Evolutionary conservation across 2,888 invertebrate species (phyloP).

Genomic region (Mantis religiosa): DNA sequence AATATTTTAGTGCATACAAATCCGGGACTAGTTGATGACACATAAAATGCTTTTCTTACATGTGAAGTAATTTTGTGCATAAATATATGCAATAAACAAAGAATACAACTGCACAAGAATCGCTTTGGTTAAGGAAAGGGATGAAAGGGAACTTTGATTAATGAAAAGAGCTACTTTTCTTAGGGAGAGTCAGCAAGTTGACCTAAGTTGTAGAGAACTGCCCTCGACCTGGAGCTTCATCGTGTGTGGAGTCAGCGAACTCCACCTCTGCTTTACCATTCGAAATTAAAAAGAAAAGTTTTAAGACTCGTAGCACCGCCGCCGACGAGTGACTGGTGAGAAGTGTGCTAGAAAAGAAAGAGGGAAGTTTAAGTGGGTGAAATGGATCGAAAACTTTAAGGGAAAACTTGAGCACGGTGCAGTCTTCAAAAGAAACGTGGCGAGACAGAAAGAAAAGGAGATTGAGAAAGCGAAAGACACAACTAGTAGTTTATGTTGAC

Average conservation of each 20-base stretch:
- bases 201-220: too few species aligned
- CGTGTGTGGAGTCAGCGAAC: not conserved
- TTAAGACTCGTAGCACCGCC: not conserved
- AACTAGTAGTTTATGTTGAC: not conserved
- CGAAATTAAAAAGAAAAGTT: not conserved
- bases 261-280: not conserved
- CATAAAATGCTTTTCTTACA: too few species aligned
- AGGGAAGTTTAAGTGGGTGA: not conserved
- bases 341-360: not conserved
- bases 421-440: not conserved
- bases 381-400: not conserved
- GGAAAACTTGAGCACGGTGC: not conserved
- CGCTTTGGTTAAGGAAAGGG: too few species aligned
- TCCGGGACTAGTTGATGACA: too few species aligned
- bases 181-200: too few species aligned
- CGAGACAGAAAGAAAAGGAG: not conserved
- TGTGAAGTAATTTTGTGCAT: too few species aligned
- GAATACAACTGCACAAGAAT: too few species aligned
- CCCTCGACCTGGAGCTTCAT: not conserved
- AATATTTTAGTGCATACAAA: too few species aligned
- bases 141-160: too few species aligned
- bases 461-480: not conserved
- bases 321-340: not conserved
- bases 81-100: too few species aligned
- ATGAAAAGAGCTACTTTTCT: too few species aligned